Evolutionary conservation across 1,140 invertebrate species (phyloP), one percentile per base, ranked within the genome.

Genomic region (Drosophila athabasca): DNA sequence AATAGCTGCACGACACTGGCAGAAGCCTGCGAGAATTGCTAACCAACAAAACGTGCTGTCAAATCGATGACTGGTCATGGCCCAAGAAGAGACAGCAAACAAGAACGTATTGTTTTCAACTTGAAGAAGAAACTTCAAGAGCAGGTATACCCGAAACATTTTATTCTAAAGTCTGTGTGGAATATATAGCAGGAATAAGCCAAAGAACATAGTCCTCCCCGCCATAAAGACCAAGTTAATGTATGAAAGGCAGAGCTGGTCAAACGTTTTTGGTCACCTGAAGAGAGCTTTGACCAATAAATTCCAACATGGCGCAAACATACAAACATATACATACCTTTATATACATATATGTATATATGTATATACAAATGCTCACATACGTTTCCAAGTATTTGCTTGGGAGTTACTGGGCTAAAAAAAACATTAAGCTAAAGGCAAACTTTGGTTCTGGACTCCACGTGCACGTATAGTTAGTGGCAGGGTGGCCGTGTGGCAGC

Each of bases 361-460:
- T 26, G 39, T 46, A 45, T 44, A 0, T 31, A 62, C 31, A 54
- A 24, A 35, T 15, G 45, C 41, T 26, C 43, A 52, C 53, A 80
- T 73, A 72, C 68, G 66, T 71, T 66, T 44, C 52, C 58, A 87
- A 75, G 83, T 79, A 87, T 85, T 85, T 85, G 78, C 62, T 46
- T 64, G 35, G 52, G 50, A 76, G 51, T 46, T 46, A 44, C 41
- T 31, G 24, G 7, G 29, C 41, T 31, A 3, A 15, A 54, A 54
- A 39, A 75, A 71, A 52, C 24, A 54, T 50, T 43, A 75, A 68
- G 64, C 84, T 67, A 52, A 87, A 75, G 79, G 82, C 78, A 85
- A 85, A 87, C 64, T 87, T 87, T 85, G 54, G 54, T 24, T 65
- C 44, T 41, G 58, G 49, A 44, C 52, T 57, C 82, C 78, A 80